A percentile compares a stretch with the other conserved stretches of the same genome.
Conservation (phyloP, 2,888 invertebrate genomes). For the Bruchidius siliquastri region DNA sequence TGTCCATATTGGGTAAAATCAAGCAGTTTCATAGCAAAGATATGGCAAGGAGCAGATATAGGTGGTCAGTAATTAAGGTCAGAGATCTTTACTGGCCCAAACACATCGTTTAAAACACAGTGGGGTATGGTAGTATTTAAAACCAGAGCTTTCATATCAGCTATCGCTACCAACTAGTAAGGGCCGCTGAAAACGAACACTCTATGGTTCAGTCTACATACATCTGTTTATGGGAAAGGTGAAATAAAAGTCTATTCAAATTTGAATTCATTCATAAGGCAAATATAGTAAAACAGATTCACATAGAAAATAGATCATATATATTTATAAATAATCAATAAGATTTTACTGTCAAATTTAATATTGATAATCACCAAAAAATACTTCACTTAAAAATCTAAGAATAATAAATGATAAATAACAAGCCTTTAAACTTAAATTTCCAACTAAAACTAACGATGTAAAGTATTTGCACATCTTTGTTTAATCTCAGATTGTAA, state of each 20-base stretch:
- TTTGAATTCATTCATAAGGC: slow-evolving; percentile 22
- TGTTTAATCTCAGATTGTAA: slow-evolving; percentile 35
- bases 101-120: too few species aligned
- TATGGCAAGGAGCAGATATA: too few species aligned
- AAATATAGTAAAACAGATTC: slow-evolving; percentile 26
- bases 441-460: slow-evolving; percentile 19
- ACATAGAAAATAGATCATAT: slow-evolving; percentile 21
- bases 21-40: too few species aligned
- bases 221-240: too few species aligned
- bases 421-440: slow-evolving; percentile 26
- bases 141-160: too few species aligned
- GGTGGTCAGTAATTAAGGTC: too few species aligned
- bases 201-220: too few species aligned
- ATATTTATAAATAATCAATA: neutral
- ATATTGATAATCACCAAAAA: slow-evolving; percentile 6
- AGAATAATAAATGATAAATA: slow-evolving; percentile 20
- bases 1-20: too few species aligned
- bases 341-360: neutral
- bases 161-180: too few species aligned
- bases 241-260: neutral
- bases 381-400: slow-evolving; percentile 11
- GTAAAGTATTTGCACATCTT: slow-evolving; percentile 31
- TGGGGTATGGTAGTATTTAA: too few species aligned
- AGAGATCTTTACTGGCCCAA: too few species aligned
- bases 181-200: too few species aligned